Evolutionary conservation across 2,888 invertebrate species (phyloP), one percentile per base, ranked within the genome.

Genomic region (Eristalis pertinax): DNA sequence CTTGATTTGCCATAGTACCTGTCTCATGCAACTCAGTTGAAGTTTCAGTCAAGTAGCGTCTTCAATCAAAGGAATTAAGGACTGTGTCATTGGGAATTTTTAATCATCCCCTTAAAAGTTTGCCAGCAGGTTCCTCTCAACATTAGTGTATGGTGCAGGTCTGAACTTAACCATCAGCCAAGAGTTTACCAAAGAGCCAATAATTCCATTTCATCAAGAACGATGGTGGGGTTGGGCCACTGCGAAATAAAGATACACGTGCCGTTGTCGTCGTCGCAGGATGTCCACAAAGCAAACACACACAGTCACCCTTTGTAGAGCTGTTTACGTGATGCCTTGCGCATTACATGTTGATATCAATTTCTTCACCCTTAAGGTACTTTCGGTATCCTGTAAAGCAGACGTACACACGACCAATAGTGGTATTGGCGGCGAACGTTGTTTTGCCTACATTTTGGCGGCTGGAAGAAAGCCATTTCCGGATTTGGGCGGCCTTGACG

Each of bases 1-100:
- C 35, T 75, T 76, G 64, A 68, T 72, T 76, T 73, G 43, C 11
- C 26, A 70, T 67, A 60, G 76, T 72, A 78, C 70, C 32, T 32
- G 10, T 32, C 32, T 32, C 32, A 1, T 8, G 8, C 32, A 10
- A 32, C 32, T 84, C 79, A 22, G 11, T 19, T 63, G 29, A 67
- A 67, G 5, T 43, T n/a, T 5, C 58, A 62, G 24, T 32, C 13
- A 63, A 35, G 32, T 13, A 26, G 11, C 22, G 15, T 11, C 15
- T 15, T 7, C 24, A 26, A 26, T 26, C n/a, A 29, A 60, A 15
- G 13, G 8, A 4, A n/a, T 13, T 2, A 11, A 62, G 41, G 56
- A 50, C 26, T 35, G 22, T 73, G 32, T 58, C 24, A n/a, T 74
- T n/a, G 24, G 5, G 35, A 35, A 50, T 63, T 77, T 69, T 77